Percentiles rank a stretch among this genome's conserved stretches.
Conservation (phyloP, 2,888 invertebrate species). For the Drosophila trichaetosa region DNA sequence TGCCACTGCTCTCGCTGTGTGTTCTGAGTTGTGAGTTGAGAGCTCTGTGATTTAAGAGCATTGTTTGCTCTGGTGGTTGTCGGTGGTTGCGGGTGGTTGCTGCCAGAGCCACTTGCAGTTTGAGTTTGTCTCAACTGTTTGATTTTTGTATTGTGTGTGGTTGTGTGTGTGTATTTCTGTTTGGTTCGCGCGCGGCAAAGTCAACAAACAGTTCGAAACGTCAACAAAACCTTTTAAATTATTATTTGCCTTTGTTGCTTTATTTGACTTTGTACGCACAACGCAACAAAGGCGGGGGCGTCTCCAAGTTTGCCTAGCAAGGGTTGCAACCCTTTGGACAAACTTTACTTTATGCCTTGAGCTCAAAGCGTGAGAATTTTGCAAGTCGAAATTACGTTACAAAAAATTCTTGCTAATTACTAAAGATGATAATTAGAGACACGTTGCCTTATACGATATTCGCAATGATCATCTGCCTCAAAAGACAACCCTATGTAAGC, state of each 20-base stretch:
- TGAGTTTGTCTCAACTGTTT: conserved; percentile 62
- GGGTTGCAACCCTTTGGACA: conserved; percentile 66
- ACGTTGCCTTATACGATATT: not conserved
- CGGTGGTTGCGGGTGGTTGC: conserved; percentile 39
- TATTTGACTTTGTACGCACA: conserved; percentile 70
- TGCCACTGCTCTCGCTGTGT: conserved; percentile 11
- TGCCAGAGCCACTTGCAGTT: conserved; percentile 67
- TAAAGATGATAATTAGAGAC: conserved; percentile 9
- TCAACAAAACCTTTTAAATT: conserved; percentile 80
- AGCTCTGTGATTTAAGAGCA: conserved; percentile 13
- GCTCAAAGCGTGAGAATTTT: conserved; percentile 61
- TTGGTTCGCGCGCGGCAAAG: conserved; percentile 81
- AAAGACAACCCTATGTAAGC: conserved; percentile 15
- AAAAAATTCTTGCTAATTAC: conserved; percentile 11
- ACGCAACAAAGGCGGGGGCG: conserved; percentile 18
- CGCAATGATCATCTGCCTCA: conserved; percentile 27
- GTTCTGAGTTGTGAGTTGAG: conserved; percentile 8
- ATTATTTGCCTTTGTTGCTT: conserved; percentile 79
- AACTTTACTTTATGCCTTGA: conserved; percentile 32
- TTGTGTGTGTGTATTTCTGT: conserved; percentile 44
- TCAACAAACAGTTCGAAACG: conserved; percentile 81
- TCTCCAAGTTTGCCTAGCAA: conserved; percentile 23
- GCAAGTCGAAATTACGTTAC: conserved; percentile 47
- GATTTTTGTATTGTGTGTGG: conserved; percentile 61
- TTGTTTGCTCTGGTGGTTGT: conserved; percentile 53